phyloP scores from a whole-genome alignment of 2,113 vertebrate species.

The Xiphophorus hellerii region DNA sequence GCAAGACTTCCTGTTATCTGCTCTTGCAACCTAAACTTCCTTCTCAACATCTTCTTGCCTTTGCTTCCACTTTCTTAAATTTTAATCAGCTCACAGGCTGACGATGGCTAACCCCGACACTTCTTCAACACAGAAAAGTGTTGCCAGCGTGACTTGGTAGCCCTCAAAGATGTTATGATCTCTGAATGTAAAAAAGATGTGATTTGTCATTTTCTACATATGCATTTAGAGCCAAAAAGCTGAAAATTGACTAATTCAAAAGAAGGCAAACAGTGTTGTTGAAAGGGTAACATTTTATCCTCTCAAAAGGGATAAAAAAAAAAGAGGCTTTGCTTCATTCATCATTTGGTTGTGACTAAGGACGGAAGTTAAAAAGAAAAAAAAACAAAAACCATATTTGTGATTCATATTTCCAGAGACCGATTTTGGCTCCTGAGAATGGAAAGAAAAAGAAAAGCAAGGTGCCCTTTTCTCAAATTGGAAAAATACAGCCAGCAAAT shows the following conservation, averaged over 20 bases:
- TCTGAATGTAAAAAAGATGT: too few relatives aligned
- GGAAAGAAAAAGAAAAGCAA: background rate
- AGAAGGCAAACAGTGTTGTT: too few relatives aligned
- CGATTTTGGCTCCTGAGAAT: slow-evolving; percentile 4
- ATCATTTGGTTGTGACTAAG: too few relatives aligned
- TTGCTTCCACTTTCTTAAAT: background rate
- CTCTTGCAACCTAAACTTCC: background rate
- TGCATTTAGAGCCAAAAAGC: too few relatives aligned
- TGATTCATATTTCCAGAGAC: slow-evolving; percentile 3
- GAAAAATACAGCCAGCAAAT: background rate
- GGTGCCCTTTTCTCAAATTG: background rate
- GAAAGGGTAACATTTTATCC: too few relatives aligned
- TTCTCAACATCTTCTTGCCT: background rate
- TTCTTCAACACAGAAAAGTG: background rate
- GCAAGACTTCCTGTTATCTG: background rate
- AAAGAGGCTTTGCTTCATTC: too few relatives aligned
- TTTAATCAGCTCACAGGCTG: background rate
- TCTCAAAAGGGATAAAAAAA: too few relatives aligned
- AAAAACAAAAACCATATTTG: background rate
- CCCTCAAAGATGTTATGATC: background rate
- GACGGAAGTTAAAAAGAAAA: too few relatives aligned
- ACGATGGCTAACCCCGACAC: background rate
- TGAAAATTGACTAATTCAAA: background rate
- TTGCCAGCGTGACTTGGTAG: background rate
- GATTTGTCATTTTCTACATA: too few relatives aligned